phyloP scores from a whole-genome alignment of 1,140 invertebrate species.

The Drosophila pallidifrons region DNA sequence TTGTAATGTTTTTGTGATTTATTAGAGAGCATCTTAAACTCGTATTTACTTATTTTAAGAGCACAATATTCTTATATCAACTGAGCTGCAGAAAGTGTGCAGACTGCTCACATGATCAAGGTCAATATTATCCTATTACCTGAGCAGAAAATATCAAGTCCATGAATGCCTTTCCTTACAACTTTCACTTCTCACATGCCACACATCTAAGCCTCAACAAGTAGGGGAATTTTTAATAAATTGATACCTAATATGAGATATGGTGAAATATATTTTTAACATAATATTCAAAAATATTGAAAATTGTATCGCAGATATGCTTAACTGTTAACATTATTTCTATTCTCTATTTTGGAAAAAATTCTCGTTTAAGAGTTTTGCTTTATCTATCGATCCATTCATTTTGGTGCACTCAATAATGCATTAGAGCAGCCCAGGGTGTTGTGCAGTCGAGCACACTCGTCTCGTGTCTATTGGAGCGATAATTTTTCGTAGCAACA shows the following conservation, averaged over 20 bases:
- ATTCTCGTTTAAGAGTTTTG: no score
- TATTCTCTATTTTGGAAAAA: no score
- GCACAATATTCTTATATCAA: not conserved
- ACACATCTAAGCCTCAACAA: not conserved
- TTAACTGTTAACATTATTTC: no score
- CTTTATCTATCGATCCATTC: no score
- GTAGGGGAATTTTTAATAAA: not conserved
- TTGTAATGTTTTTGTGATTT: no score
- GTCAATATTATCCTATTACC: not conserved
- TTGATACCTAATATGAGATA: no score
- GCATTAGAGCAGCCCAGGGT: not conserved
- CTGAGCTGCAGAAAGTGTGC: not conserved
- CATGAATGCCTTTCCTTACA: not conserved
- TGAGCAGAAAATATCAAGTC: not conserved
- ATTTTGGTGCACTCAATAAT: no score
- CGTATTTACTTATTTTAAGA: no score
- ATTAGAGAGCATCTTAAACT: no score
- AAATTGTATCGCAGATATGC: no score
- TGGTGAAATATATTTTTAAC: no score
- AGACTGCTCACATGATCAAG: not conserved
- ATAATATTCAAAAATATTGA: no score
- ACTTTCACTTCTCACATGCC: conserved; percentile 1
- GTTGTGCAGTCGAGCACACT: not conserved
- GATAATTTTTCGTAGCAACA: conserved; percentile 36
- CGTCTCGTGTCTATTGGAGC: not conserved